Base-by-base conservation (phyloP, 37 sponge, comb jelly and placozoan species). In the Beroe forskalii region DNA sequence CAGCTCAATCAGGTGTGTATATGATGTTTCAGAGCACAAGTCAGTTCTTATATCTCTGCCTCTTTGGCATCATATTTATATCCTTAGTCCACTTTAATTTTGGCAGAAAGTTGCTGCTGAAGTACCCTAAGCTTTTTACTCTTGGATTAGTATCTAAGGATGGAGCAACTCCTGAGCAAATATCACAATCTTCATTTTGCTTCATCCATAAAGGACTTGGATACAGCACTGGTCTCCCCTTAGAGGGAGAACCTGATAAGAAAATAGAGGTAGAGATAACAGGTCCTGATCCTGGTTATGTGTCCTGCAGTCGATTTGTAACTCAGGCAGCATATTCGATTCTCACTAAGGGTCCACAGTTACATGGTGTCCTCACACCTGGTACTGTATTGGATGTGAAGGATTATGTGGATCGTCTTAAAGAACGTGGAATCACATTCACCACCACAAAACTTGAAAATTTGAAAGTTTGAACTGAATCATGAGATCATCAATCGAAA, bases 241-340 rank as follows among this genome's bases (percentile, higher is more conserved):
- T 35, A 32, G 72, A 69, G 19, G 72, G 72, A 69, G 72, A 69
- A 6, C 72, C 72, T 35, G 72, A 69, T 32, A 2, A 32, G 37
- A 69, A 19, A 36, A 32, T 69, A 32, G 72, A 69, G 38, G 72
- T 27, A 19, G 19, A 36, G 20, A 37, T 69, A 9, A 14, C 36
- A 35, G 72, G 72, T 4, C 72, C 72, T 20, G 72, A 69, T 33
- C 72, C 72, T 32, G 72, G 72, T 35, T 69, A 69, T 32, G 72
- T 69, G 38, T 69, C 72, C 32, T 69, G 72, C 72, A 69, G 72
- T 17, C 72, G 72, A 1, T 69, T 69, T 36, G 39, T 69, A 32
- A 33, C 72, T 69, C 72, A 69, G 36, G 72, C 72, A 32, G 72
- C 72, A 6, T 69, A 69, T 17, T 69, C 72, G 14, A 37, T 69